These are phyloP conservation scores for Coregonus sp. DNA, from an alignment of 2,797 vertebrate genomes.

Conservation along the genomic window DNA sequence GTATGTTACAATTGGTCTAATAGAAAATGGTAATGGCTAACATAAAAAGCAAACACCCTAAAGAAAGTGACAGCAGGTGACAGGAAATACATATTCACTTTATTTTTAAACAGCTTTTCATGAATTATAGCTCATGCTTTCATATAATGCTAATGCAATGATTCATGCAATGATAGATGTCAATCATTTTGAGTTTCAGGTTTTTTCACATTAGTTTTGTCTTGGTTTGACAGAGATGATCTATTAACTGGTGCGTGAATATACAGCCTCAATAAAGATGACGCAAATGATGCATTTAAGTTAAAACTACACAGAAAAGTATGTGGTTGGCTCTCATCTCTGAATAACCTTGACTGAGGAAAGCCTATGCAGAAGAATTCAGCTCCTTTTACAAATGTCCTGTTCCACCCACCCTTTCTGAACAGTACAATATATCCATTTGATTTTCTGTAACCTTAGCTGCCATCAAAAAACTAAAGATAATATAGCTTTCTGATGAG, in stretches of 20 bases:
- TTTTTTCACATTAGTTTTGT: not conserved
- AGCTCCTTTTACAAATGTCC: not conserved
- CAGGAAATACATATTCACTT: not conserved
- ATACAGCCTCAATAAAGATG: not conserved
- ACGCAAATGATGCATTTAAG: not conserved
- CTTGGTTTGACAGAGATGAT: not conserved
- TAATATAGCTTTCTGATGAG: not conserved
- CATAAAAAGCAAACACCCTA: not conserved
- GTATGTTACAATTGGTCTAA: not conserved
- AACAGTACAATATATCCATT: not conserved
- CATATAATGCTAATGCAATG: not conserved
- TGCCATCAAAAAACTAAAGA: not conserved
- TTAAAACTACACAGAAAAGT: not conserved
- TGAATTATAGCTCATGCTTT: not conserved
- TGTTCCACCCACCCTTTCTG: not conserved
- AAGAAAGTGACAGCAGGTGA: not conserved
- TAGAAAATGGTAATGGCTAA: not conserved
- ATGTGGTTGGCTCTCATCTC: not conserved
- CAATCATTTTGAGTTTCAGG: not conserved
- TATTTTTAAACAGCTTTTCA: not conserved
- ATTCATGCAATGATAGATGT: not conserved
- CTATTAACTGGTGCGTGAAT: not conserved
- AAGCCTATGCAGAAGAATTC: not conserved
- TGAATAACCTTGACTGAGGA: not conserved
- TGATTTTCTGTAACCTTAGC: not conserved